phyloP scores from a whole-genome alignment of 1,140 invertebrate species.

The Drosophila sproati region DNA sequence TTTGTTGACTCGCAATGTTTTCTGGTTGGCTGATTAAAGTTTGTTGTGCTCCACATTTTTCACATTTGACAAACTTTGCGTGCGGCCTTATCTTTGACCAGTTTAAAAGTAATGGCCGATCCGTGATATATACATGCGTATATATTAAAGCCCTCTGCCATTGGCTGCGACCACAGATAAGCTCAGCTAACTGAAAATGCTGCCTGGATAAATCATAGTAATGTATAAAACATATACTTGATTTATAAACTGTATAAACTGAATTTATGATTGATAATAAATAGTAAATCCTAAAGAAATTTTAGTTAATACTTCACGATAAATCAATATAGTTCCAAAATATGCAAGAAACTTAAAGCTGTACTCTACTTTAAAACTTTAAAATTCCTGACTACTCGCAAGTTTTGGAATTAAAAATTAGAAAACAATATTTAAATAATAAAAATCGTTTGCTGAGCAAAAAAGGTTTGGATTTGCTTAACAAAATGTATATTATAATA shows the following conservation, averaged over 20 bases:
- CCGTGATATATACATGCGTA: slow-evolving; percentile 10
- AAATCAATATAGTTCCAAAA: no score
- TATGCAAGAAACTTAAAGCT: no score
- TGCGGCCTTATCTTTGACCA: slow-evolving; percentile 23
- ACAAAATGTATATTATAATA: background rate
- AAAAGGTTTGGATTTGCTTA: no score
- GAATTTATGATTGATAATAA: no score
- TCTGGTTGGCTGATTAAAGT: slow-evolving; percentile 69
- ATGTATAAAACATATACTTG: background rate
- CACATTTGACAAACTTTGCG: background rate
- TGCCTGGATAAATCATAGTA: background rate
- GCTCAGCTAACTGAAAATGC: background rate
- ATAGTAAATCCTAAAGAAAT: no score
- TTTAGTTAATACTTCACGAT: no score
- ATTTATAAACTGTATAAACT: no score
- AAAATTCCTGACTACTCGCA: no score
- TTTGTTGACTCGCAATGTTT: slow-evolving; percentile 33
- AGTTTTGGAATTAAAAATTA: no score
- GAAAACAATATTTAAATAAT: no score
- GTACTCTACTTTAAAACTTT: no score
- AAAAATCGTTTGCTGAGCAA: background rate
- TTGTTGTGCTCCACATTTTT: slow-evolving; percentile 21
- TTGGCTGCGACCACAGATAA: slow-evolving; percentile 22
- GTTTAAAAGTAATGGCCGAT: slow-evolving; percentile 38
- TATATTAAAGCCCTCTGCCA: slow-evolving; percentile 16